Evolutionary conservation across 2,113 vertebrate genomes (phyloP).

Genomic region (Ochotona curzoniae): DNA sequence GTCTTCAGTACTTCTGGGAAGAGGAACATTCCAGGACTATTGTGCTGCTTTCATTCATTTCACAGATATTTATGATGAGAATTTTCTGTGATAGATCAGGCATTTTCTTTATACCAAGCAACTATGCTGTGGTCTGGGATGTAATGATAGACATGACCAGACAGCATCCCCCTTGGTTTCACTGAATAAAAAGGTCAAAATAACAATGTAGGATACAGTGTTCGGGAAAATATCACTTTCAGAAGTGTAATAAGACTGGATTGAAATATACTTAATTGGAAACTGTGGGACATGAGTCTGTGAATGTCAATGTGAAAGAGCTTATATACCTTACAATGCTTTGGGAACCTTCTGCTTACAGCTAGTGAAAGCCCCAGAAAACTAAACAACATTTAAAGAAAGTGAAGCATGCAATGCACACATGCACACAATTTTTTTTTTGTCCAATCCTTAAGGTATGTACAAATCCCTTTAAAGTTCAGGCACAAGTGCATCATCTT

Average conservation of each 20-base stretch:
- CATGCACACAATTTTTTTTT: background rate
- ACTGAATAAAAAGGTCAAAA: background rate
- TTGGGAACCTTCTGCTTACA: background rate
- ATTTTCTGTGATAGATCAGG: background rate
- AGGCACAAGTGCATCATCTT: background rate
- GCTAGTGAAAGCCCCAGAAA: background rate
- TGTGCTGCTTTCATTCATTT: background rate
- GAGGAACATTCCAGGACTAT: background rate
- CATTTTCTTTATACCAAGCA: background rate
- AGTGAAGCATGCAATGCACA: background rate
- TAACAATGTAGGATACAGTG: background rate
- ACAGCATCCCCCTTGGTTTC: background rate
- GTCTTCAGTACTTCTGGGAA: background rate
- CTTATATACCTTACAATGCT: background rate
- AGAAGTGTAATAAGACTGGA: background rate
- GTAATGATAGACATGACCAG: background rate
- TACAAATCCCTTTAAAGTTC: background rate
- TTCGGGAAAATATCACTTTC: background rate
- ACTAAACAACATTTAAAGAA: background rate
- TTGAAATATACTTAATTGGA: background rate
- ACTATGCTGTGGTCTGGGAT: background rate
- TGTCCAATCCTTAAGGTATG: background rate
- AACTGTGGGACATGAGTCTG: background rate
- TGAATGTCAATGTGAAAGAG: background rate
- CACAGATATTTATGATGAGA: background rate